phyloP scores from a whole-genome alignment of 2,797 vertebrate genomes.

The Pampus argenteus region DNA sequence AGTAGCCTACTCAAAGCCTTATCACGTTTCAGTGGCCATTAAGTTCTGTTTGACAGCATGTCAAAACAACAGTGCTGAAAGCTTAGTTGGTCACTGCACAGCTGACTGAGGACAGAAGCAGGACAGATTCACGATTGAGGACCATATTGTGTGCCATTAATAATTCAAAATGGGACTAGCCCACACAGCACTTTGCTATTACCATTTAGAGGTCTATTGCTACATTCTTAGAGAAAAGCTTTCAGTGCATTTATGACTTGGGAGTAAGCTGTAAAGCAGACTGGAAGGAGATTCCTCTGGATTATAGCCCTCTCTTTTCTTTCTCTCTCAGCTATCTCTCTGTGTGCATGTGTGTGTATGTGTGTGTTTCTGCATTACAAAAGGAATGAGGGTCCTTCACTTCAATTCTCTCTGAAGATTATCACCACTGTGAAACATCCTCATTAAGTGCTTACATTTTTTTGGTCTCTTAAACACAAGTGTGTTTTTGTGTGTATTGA shows the following conservation, averaged over 20 bases:
- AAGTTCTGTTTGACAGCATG: constrained; percentile 32
- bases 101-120: constrained; percentile 32
- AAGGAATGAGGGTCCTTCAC: constrained; percentile 50
- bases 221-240: constrained; percentile 75
- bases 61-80: constrained; percentile 46
- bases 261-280: constrained; percentile 76
- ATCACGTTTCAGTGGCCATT: constrained; percentile 32
- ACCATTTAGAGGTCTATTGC: constrained; percentile 72
- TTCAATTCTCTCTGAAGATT: constrained; percentile 77
- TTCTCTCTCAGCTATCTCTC: constrained; percentile 5
- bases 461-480: constrained; percentile 48
- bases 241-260: constrained; percentile 73
- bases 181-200: constrained; percentile 48
- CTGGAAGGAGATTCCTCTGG: constrained; percentile 56
- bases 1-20: too few relatives aligned
- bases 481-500: constrained; percentile 57
- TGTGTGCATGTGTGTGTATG: constrained; percentile 9
- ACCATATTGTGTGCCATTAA: constrained; percentile 22
- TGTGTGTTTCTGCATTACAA: constrained; percentile 29
- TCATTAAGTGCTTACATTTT: constrained; percentile 68
- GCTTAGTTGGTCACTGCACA: constrained; percentile 14
- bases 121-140: constrained; percentile 17
- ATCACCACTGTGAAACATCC: constrained; percentile 67
- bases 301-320: constrained; percentile 36
- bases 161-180: constrained; percentile 40